Percentiles rank a stretch among this genome's conserved stretches.
Evolutionary conservation across 2,113 vertebrate species (phyloP).

Genomic region (Gracilinanus agilis): DNA sequence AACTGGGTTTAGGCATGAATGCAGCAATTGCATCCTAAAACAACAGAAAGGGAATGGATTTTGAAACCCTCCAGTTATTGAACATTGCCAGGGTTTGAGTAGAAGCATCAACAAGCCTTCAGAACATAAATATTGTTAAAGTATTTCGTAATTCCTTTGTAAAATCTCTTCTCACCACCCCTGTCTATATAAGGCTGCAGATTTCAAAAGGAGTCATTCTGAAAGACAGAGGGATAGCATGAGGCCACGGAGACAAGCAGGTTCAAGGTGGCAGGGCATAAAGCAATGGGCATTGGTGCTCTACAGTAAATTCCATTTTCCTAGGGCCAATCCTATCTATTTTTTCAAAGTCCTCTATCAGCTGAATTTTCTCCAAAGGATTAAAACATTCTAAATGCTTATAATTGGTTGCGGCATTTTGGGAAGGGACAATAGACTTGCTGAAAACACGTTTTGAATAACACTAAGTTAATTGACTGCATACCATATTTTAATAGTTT

Average conservation of each 20-base stretch:
- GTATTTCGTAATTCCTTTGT: neutral
- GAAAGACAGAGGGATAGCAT: neutral
- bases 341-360: neutral
- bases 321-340: neutral
- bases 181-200: neutral
- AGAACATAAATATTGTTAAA: neutral
- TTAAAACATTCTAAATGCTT: neutral
- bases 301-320: neutral
- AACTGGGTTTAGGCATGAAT: neutral
- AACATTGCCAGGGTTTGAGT: neutral
- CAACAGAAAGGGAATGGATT: neutral
- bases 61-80: neutral
- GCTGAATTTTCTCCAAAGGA: neutral
- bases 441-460: conserved; percentile 26
- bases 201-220: neutral
- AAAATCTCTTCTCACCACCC: neutral
- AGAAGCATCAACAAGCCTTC: neutral
- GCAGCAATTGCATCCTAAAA: neutral
- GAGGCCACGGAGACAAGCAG: neutral
- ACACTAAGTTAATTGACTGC: conserved; percentile 54
- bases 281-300: neutral
- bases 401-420: neutral
- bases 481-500: conserved; percentile 53
- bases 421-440: neutral
- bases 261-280: neutral